Evolutionary conservation across 2,797 vertebrate genomes (phyloP), one percentile per base, ranked within the genome.

Genomic region (Pseudochaenichthys georgianus): DNA sequence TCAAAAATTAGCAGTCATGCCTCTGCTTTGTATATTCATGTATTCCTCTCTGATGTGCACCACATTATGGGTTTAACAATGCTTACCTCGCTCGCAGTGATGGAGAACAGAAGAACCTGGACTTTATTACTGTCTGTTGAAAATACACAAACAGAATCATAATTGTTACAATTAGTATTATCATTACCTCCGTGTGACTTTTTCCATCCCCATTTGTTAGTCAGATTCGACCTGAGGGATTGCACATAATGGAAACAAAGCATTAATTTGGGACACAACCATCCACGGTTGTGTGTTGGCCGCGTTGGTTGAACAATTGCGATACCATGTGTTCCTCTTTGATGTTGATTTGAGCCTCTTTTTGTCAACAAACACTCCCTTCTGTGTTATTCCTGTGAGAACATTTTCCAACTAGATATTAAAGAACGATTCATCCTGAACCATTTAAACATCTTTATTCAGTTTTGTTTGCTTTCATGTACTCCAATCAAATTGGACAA

Each of bases 111-210:
- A 17, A 21, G 38, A 72, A 53, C 57, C 75, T 83, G 84, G 73
- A 73, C 52, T 63, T 28, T 76, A 90, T 92, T 69, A 82, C 31
- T 38, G 17, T 64, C 62, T 28, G 81, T 77, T 80, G 71, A 61
- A 89, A 82, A 75, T 75, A 51, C 17, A 76, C 80, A 86, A 84
- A 89, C 87, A 88, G 67, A 69, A 70, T 78, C 68, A 63, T 83
- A 80, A 87, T 84, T 78, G 71, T 80, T 83, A 77, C 60, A 72
- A 38, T 87, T 86, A 83, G 89, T 75, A 80, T 82, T 64, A 82
- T 74, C 60, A 17, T 85, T 82, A 84, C 80, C 81, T 87, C 82
- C 58, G 57, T 50, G 67, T 53, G 50, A 88, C 87, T 75, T 75
- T 54, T 55, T 74, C 64, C 57, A 43, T 48, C 66, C 64, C 16